Base-by-base conservation (phyloP, 2,888 invertebrate species). In the Megastigmus dorsalis region DNA sequence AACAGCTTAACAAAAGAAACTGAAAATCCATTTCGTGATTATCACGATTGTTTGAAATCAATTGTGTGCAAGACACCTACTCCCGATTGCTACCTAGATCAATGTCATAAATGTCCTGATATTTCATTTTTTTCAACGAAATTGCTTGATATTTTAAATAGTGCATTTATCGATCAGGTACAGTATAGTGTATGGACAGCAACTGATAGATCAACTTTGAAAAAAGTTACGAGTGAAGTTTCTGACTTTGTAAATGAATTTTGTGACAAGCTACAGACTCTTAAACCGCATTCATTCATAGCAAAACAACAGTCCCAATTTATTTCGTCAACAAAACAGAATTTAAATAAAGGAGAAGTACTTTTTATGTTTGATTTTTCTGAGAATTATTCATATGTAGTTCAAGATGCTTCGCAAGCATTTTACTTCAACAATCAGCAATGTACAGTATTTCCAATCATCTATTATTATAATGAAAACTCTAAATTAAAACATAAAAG, bases 191-290 rank as follows among this genome's bases (percentile, higher is more conserved):
- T 67, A 38, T 76, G 66, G 66, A 62, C 66, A 23, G 43, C 50
- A 30, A 74, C 55, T 30, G 55, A 73, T 26, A 38, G 75, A 26
- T 48, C 30, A 0, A 65, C 59, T 41, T 20, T 72, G 13, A 66
- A 69, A 57, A 75, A 60, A 9, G 43, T 70, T 5, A 26, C 62
- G 0, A 55, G 41, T 15, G 18, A 43, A 10, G 26, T 69, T 26
- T 6, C 20, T 13, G 75, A 75, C 9, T 73, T 77, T 36, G 28
- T 73, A 9, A 50, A 73, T 10, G 48, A 70, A 3, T 73, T 75
- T 10, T 50, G 23, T 13, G 20, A 50, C 13, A 55, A 55, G 3
- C 36, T 55, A 15, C 18, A 55, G 10, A 33, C 10, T 15, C 36
- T 55, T 3, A 55, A 55, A 55, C 55, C 55, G 1, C 41, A 59